Percentiles rank a stretch among this genome's conserved stretches.
Evolutionary conservation across 2,888 invertebrate species (phyloP).

Genomic region (Suillia variegata): DNA sequence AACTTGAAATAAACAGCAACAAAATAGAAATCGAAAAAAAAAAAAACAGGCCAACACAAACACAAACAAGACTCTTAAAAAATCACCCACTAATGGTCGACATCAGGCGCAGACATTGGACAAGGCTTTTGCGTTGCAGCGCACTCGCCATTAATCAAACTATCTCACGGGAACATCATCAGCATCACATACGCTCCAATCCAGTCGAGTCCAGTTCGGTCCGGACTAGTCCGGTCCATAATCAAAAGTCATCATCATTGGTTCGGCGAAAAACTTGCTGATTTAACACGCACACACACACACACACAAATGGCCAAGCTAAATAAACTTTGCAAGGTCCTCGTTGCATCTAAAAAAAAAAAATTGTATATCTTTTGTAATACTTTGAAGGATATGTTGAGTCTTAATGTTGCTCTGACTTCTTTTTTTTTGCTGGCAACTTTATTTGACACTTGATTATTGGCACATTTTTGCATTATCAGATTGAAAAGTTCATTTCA

Average conservation of each 20-base stretch:
- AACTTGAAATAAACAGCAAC: too few relatives aligned
- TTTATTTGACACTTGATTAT: conserved; percentile 25
- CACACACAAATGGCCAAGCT: background rate
- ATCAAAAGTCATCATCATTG: conserved; percentile 4
- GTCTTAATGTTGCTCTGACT: conserved; percentile 5
- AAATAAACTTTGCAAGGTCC: too few relatives aligned
- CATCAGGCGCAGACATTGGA: background rate
- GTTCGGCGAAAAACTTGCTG: conserved; percentile 4
- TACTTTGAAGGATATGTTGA: too few relatives aligned
- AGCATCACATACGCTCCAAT: conserved; percentile 3
- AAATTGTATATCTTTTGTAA: too few relatives aligned
- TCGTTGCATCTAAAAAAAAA: too few relatives aligned
- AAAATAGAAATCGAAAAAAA: background rate
- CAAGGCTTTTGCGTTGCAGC: background rate
- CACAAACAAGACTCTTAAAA: background rate
- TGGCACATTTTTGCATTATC: conserved; percentile 21
- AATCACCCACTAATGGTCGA: conserved; percentile 4
- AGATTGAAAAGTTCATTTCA: conserved; percentile 22
- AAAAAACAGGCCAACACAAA: background rate
- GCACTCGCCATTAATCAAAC: conserved; percentile 54
- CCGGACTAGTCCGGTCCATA: background rate
- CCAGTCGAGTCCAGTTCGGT: background rate
- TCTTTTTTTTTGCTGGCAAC: background rate
- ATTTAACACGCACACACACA: conserved; percentile 1
- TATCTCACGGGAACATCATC: conserved; percentile 57